Conservation (phyloP, 2,113 vertebrate genomes). For the Oncorhynchus clarkii region DNA sequence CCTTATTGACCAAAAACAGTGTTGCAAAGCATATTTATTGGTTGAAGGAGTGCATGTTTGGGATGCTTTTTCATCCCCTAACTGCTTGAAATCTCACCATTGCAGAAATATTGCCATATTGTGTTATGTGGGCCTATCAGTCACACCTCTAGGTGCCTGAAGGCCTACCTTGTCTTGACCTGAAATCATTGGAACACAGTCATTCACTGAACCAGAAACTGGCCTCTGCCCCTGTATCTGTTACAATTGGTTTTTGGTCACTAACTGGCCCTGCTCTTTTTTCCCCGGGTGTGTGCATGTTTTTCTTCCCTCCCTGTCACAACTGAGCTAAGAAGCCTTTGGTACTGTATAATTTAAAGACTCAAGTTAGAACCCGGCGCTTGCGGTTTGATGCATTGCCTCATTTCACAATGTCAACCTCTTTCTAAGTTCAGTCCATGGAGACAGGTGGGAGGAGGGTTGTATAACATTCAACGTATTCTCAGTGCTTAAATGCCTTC, state of each 20-base stretch:
- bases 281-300: constrained; percentile 17
- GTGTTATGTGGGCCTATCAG: not conserved
- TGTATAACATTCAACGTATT: constrained; percentile 40
- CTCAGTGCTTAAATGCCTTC: constrained; percentile 40
- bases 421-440: constrained; percentile 48
- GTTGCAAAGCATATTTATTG: not conserved
- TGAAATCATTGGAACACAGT: constrained; percentile 14
- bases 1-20: not conserved
- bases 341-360: not conserved
- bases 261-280: constrained; percentile 35
- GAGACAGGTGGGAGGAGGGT: constrained; percentile 21
- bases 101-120: not conserved
- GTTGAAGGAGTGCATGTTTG: not conserved
- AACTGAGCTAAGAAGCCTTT: not conserved
- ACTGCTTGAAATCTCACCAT: not conserved
- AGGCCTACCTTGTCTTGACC: constrained; percentile 8
- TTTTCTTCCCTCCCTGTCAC: constrained; percentile 19
- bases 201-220: constrained; percentile 29
- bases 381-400: not conserved
- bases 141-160: not conserved
- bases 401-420: not conserved
- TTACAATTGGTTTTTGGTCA: constrained; percentile 32
- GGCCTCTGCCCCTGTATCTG: constrained; percentile 19
- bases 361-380: not conserved
- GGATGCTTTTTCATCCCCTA: not conserved